Conservation (phyloP, 2,113 vertebrate species). For the Equus quagga region DNA sequence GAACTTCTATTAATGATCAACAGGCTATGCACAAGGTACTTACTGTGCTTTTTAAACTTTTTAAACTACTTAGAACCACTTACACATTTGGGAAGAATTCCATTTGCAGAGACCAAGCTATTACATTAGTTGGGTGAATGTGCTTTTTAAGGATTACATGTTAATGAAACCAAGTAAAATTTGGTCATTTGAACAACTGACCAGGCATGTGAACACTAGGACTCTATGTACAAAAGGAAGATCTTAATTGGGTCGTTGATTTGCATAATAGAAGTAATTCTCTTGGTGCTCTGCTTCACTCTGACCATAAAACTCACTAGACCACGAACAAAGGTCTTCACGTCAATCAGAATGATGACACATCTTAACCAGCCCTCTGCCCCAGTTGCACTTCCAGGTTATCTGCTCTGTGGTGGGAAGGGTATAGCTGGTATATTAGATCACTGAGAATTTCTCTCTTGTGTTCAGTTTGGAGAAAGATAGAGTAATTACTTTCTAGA, state of each 20-base stretch:
- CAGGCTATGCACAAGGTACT: conserved; percentile 77
- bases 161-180: conserved; percentile 63
- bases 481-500: background rate
- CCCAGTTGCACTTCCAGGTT: background rate
- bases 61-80: conserved; percentile 26
- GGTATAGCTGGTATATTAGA: background rate
- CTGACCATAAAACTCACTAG: background rate
- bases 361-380: background rate
- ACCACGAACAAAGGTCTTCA: background rate
- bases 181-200: conserved; percentile 56
- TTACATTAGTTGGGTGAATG: conserved; percentile 36
- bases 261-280: conserved; percentile 54
- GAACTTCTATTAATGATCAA: conserved; percentile 84
- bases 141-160: conserved; percentile 54
- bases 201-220: background rate
- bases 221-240: conserved; percentile 40
- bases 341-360: background rate
- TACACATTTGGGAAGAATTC: conserved; percentile 52
- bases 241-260: conserved; percentile 28
- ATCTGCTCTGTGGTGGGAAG: background rate
- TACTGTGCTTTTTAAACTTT: conserved; percentile 74
- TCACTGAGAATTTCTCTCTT: background rate
- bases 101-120: conserved; percentile 5
- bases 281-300: conserved; percentile 13
- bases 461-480: background rate